phyloP scores from a whole-genome alignment of 2,797 vertebrate species.

The Pipistrellus pipistrellus region DNA sequence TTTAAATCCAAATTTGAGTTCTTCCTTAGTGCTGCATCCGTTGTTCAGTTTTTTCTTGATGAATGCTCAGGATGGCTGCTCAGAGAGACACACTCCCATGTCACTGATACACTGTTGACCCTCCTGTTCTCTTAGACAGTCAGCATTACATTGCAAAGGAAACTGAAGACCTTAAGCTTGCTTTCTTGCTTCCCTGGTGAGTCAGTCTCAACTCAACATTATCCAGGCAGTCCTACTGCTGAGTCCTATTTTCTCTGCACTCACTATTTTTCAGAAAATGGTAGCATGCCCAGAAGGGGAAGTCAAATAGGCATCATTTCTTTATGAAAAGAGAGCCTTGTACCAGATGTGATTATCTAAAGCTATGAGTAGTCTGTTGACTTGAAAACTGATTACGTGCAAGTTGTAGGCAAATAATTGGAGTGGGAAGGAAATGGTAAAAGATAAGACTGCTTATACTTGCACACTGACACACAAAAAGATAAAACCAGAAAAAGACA shows the following conservation, averaged over 20 bases:
- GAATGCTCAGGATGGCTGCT: not conserved
- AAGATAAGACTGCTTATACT: not conserved
- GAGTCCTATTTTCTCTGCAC: not conserved
- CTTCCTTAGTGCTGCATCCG: not conserved
- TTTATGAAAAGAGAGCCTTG: conserved; percentile 38
- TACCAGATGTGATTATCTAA: not conserved
- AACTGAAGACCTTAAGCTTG: not conserved
- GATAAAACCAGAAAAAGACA: not conserved
- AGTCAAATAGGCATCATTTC: not conserved
- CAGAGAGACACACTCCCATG: fast-evolving
- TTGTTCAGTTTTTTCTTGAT: not conserved
- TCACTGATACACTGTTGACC: not conserved
- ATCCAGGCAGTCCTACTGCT: not conserved
- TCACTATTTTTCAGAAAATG: not conserved
- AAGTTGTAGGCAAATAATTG: not conserved
- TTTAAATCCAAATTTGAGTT: not conserved
- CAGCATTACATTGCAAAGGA: not conserved
- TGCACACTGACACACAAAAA: not conserved
- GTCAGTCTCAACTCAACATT: not conserved
- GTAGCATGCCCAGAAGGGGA: not conserved
- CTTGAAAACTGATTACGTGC: not conserved
- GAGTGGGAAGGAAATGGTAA: not conserved
- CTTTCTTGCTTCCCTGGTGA: not conserved
- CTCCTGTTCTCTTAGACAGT: not conserved
- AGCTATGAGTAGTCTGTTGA: not conserved